Evolutionary conservation across 2,797 vertebrate species (phyloP).

Genomic region (Poecilia gillii): DNA sequence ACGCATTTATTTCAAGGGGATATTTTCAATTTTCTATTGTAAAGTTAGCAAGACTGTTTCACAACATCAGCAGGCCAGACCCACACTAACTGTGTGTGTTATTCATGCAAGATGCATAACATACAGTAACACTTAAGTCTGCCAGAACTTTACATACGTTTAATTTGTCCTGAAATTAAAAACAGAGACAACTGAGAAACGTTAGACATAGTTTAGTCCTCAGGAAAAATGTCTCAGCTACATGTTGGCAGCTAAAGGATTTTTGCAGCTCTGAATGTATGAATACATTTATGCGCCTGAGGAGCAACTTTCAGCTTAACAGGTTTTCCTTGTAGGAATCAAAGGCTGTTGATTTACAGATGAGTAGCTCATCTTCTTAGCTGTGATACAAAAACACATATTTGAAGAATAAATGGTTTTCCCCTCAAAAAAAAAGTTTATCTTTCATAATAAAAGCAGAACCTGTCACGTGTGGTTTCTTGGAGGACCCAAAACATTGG

Average conservation of each 20-base stretch:
- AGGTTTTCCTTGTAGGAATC: constrained; percentile 42
- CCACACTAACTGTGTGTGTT: constrained; percentile 4
- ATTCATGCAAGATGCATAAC: constrained; percentile 5
- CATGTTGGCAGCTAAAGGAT: constrained; percentile 62
- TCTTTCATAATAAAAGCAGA: background rate
- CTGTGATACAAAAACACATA: background rate
- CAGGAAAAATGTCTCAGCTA: constrained; percentile 58
- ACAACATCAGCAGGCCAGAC: constrained; percentile 20
- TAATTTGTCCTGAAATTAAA: constrained; percentile 67
- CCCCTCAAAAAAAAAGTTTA: background rate
- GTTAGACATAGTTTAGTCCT: constrained; percentile 57
- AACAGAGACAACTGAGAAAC: constrained; percentile 58
- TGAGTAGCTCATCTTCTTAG: constrained; percentile 18
- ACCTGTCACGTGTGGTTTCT: background rate
- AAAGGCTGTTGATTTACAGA: constrained; percentile 43
- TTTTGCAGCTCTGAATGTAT: constrained; percentile 60
- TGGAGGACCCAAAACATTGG: background rate
- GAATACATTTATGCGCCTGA: constrained; percentile 62
- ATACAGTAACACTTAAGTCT: constrained; percentile 46
- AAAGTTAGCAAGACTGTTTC: constrained; percentile 37
- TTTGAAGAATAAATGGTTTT: background rate
- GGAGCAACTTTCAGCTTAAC: constrained; percentile 36
- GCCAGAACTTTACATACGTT: constrained; percentile 49
- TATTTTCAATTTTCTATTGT: constrained; percentile 10
- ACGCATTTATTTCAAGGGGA: constrained; percentile 33